phyloP scores from a whole-genome alignment of 2,888 invertebrate species.

The Thymelicus sylvestris region DNA sequence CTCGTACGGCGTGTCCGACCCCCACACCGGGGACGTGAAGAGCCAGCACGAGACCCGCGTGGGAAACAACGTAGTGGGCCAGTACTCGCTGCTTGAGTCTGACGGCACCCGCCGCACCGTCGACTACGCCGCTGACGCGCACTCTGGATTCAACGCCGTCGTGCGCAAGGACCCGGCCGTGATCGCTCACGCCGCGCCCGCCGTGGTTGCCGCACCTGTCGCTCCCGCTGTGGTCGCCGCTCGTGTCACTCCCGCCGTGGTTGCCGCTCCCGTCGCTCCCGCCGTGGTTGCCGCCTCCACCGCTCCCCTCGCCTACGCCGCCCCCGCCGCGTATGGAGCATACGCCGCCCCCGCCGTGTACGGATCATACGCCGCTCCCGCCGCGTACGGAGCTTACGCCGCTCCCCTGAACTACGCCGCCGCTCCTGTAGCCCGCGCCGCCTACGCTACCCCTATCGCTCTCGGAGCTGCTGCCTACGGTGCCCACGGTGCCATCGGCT shows the following conservation, averaged over 20 bases:
- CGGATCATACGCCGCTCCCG: conserved; percentile 45
- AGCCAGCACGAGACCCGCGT: conserved; percentile 86
- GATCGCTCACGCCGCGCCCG: conserved; percentile 52
- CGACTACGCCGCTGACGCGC: conserved; percentile 83
- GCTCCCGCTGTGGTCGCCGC: conserved; percentile 50
- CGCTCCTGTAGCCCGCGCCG: conserved; percentile 45
- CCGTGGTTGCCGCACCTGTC: conserved; percentile 49
- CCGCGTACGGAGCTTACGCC: conserved; percentile 44
- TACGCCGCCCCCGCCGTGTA: conserved; percentile 34
- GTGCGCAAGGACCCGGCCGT: conserved; percentile 79
- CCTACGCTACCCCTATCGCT: conserved; percentile 40
- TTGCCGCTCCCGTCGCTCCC: conserved; percentile 43
- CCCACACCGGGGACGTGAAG: conserved; percentile 80
- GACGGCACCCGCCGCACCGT: conserved; percentile 87
- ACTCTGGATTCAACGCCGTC: conserved; percentile 83
- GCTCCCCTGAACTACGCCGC: conserved; percentile 41
- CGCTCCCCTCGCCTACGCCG: conserved; percentile 44
- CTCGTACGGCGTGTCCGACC: conserved; percentile 78
- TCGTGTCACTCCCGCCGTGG: too few species aligned
- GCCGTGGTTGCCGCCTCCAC: conserved; percentile 36
- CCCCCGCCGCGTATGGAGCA: conserved; percentile 49
- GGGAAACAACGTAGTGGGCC: conserved; percentile 86
- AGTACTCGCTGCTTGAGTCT: conserved; percentile 81
- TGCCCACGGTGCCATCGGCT: conserved; percentile 48
- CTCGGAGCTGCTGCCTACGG: conserved; percentile 44